Evolutionary conservation across 2,888 invertebrate genomes (phyloP).

Genomic region (Agonopterix arenella): DNA sequence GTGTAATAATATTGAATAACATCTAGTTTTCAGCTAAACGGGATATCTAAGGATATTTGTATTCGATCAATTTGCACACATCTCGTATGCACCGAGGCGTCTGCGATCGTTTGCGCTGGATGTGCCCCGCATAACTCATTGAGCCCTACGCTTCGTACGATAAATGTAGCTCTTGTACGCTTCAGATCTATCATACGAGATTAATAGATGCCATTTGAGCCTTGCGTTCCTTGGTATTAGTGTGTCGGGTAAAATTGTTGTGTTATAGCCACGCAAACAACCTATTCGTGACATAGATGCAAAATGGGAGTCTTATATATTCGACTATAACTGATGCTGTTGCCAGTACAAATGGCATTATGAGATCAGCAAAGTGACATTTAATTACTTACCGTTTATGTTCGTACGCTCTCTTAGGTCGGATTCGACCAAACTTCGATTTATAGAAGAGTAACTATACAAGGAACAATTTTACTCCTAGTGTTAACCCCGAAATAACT

Average conservation of each 20-base stretch:
- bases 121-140: conserved; percentile 60
- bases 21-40: neutral
- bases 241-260: neutral
- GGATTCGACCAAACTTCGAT: too few relatives aligned
- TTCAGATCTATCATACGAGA: conserved; percentile 10
- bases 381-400: too few relatives aligned
- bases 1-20: neutral
- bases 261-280: too few relatives aligned
- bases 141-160: conserved; percentile 17
- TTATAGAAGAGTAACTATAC: too few relatives aligned
- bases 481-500: too few relatives aligned
- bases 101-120: conserved; percentile 50
- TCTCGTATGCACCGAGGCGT: conserved; percentile 54
- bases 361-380: too few relatives aligned
- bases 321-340: too few relatives aligned
- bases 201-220: neutral
- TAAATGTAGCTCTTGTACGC: conserved; percentile 16
- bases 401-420: too few relatives aligned
- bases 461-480: too few relatives aligned
- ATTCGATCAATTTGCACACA: conserved; percentile 60
- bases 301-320: too few relatives aligned
- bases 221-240: neutral
- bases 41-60: conserved; percentile 37
- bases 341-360: too few relatives aligned
- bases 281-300: too few relatives aligned